Evolutionary conservation across 2,888 invertebrate species (phyloP).

Genomic region (Dioctria rufipes): DNA sequence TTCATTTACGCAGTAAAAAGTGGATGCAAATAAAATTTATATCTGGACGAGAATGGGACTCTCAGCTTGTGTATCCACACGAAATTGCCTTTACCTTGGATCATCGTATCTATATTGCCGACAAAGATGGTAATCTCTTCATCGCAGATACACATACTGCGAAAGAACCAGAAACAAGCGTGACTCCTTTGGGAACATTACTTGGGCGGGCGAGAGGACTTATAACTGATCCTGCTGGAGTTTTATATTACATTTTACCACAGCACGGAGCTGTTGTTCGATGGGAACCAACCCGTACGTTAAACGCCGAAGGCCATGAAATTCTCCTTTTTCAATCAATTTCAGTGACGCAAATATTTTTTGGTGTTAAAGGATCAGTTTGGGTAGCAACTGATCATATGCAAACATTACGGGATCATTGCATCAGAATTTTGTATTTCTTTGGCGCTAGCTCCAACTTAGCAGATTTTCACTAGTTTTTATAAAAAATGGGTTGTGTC

Average conservation of each 20-base stretch:
- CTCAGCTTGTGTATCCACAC: constrained; percentile 50
- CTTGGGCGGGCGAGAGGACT: constrained; percentile 58
- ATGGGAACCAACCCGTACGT: constrained; percentile 59
- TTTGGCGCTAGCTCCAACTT: constrained; percentile 26
- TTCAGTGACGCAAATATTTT: constrained; percentile 60
- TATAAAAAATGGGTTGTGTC: background rate
- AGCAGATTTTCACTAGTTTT: constrained; percentile 22
- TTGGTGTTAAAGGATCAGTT: constrained; percentile 60
- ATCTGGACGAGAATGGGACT: constrained; percentile 49
- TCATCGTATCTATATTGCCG: constrained; percentile 51
- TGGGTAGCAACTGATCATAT: constrained; percentile 58
- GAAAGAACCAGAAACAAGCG: constrained; percentile 39
- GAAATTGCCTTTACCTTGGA: constrained; percentile 56
- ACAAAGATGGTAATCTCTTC: constrained; percentile 54
- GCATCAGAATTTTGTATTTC: constrained; percentile 37
- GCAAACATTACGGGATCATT: constrained; percentile 43
- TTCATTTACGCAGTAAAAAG: constrained; percentile 54
- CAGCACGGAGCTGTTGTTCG: constrained; percentile 60
- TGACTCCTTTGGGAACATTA: constrained; percentile 58
- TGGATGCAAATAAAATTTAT: constrained; percentile 48
- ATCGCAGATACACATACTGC: constrained; percentile 48
- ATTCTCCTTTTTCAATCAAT: constrained; percentile 58
- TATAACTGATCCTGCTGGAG: constrained; percentile 58
- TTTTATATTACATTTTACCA: constrained; percentile 60
- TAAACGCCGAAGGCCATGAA: constrained; percentile 61